Evolutionary conservation across 1,140 invertebrate genomes (phyloP).

Genomic region (Drosophila truncata): DNA sequence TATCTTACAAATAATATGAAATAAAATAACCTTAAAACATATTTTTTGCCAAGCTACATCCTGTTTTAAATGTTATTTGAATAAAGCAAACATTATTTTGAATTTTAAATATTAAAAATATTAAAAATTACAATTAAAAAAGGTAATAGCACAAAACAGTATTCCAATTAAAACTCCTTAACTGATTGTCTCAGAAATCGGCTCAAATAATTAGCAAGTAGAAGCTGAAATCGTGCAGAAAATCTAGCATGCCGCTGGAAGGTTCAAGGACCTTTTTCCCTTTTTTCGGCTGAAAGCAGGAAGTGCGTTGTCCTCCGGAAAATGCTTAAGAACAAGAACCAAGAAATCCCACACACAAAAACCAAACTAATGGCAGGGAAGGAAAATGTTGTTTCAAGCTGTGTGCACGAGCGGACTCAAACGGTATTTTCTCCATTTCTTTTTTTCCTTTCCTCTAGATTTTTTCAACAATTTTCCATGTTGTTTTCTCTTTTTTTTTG

Average conservation of each 20-base stretch:
- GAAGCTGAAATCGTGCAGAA: constrained; percentile 69
- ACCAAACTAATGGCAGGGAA: constrained; percentile 76
- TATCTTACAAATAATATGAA: too few relatives aligned
- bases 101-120: neutral
- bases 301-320: constrained; percentile 44
- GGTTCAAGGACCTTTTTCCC: constrained; percentile 23
- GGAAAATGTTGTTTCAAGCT: constrained; percentile 81
- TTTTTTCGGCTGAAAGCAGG: constrained; percentile 45
- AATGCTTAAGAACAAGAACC: constrained; percentile 49
- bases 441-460: constrained; percentile 23
- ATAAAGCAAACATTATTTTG: neutral
- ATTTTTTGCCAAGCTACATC: too few relatives aligned
- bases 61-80: neutral
- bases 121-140: too few relatives aligned
- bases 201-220: constrained; percentile 9
- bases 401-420: constrained; percentile 78
- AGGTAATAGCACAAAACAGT: neutral
- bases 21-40: too few relatives aligned
- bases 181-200: neutral
- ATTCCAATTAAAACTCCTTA: constrained; percentile 37
- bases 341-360: constrained; percentile 40
- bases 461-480: constrained; percentile 13
- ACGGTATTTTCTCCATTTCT: constrained; percentile 71
- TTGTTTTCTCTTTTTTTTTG: constrained; percentile 23
- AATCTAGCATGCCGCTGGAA: constrained; percentile 4